Conservation (phyloP, 1,140 invertebrate species). For the Sycophila sp. region DNA sequence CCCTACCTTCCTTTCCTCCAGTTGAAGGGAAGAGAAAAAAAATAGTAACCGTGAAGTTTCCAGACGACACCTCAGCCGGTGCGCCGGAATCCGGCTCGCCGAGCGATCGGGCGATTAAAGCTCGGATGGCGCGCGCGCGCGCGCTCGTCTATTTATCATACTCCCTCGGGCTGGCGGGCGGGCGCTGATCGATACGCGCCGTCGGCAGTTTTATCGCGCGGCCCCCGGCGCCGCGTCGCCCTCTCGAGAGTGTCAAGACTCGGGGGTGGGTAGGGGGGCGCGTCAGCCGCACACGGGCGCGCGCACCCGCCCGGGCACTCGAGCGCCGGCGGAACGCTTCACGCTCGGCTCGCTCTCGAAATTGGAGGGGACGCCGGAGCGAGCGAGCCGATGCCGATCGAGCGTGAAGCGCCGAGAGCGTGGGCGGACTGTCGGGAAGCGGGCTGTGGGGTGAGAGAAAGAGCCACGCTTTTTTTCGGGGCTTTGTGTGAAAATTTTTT, state of each 20-base stretch:
- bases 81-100: background rate
- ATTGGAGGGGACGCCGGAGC: background rate
- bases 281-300: background rate
- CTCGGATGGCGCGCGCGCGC: background rate
- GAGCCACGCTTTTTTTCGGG: too few species aligned
- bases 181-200: background rate
- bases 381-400: background rate
- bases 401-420: background rate
- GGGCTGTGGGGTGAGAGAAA: background rate
- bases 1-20: background rate
- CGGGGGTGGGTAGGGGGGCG: too few species aligned
- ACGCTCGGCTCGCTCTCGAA: slow-evolving; percentile 17
- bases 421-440: background rate
- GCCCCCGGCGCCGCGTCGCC: background rate
- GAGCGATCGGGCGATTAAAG: background rate
- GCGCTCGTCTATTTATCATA: background rate
- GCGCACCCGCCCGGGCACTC: background rate
- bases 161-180: too few species aligned
- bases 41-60: too few species aligned
- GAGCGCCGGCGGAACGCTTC: slow-evolving; percentile 14
- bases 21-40: background rate
- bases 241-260: background rate
- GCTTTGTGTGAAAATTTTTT: too few species aligned
- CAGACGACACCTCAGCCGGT: background rate
- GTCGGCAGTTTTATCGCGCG: background rate